A percentile compares a stretch with the other conserved stretches of the same genome.
Evolutionary conservation across 2,113 vertebrate genomes (phyloP).

Genomic region (Dromaius novaehollandiae): DNA sequence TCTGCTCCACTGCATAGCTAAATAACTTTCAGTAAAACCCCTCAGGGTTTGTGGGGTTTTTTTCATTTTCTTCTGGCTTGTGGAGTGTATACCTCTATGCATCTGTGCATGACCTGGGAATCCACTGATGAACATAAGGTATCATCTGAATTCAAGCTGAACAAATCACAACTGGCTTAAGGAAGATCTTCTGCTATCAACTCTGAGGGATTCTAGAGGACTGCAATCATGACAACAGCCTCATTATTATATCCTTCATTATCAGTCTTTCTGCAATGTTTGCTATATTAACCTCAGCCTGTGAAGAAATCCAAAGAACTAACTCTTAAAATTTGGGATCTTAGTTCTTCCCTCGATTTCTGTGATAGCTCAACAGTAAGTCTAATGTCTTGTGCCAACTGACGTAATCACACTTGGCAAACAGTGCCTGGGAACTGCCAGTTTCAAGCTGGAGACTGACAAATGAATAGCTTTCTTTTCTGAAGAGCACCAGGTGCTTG

Average conservation of each 20-base stretch:
- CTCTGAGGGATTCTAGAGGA: background rate
- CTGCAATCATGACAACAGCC: background rate
- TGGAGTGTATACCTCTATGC: background rate
- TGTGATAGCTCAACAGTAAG: background rate
- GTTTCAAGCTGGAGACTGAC: background rate
- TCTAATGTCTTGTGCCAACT: background rate
- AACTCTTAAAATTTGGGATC: background rate
- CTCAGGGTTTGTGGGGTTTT: background rate
- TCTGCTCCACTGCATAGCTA: background rate
- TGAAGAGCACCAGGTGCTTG: constrained; percentile 30
- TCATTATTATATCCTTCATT: background rate
- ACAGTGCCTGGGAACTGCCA: background rate
- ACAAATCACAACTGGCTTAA: background rate
- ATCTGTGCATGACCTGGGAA: background rate
- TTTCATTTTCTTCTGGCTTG: background rate
- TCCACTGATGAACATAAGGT: background rate
- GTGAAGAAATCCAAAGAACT: background rate
- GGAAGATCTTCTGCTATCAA: background rate
- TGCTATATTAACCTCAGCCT: background rate
- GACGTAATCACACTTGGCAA: background rate
- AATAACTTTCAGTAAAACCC: background rate
- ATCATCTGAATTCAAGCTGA: background rate
- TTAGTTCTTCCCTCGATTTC: background rate
- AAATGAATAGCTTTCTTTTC: constrained; percentile 17
- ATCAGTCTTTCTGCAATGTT: background rate